phyloP scores from a whole-genome alignment of 2,797 vertebrate species.

The Sibirionetta formosa region DNA sequence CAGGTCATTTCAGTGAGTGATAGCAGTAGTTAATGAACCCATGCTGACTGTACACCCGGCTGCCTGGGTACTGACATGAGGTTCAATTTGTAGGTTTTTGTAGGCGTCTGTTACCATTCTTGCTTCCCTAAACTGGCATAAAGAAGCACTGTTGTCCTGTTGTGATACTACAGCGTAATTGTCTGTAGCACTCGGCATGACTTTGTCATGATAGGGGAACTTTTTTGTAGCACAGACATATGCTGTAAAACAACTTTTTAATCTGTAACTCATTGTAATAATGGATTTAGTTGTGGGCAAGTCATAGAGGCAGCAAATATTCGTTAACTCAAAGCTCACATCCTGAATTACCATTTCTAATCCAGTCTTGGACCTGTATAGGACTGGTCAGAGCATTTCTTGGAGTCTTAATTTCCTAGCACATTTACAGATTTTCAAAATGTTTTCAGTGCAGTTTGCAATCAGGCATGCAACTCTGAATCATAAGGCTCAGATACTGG shows the following conservation, averaged over 20 bases:
- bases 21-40: background rate
- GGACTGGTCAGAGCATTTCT: background rate
- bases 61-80: rapidly evolving
- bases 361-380: background rate
- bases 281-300: background rate
- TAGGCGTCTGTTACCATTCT: background rate
- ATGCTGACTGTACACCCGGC: background rate
- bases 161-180: background rate
- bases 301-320: background rate
- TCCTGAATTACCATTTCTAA: background rate
- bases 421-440: background rate
- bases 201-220: background rate
- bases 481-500: background rate
- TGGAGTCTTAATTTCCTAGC: background rate
- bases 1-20: background rate
- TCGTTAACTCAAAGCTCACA: background rate
- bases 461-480: background rate
- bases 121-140: background rate
- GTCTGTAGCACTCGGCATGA: background rate
- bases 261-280: background rate
- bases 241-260: background rate
- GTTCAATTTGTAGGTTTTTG: background rate
- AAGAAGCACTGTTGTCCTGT: background rate
- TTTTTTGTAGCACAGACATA: background rate
- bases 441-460: background rate